phyloP scores from a whole-genome alignment of 2,888 invertebrate species.

The Miltochrista miniata region DNA sequence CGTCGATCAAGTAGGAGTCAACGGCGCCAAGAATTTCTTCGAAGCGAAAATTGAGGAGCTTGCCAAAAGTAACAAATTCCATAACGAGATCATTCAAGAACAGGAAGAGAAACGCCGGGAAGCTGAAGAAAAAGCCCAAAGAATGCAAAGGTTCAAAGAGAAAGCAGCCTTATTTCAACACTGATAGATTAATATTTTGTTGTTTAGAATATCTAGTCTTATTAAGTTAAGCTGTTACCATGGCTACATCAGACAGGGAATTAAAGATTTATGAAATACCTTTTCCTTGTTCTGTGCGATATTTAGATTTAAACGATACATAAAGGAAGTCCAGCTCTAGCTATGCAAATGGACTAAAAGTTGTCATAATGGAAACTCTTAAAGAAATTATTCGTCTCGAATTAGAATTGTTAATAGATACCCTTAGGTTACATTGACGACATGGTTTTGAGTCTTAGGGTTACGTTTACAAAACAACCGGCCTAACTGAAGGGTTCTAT shows the following conservation, averaged over 20 bases:
- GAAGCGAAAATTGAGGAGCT: constrained; percentile 97
- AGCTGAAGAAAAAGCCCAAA: constrained; percentile 91
- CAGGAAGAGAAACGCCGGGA: constrained; percentile 93
- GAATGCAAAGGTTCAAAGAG: constrained; percentile 93
- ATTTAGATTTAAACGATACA: neutral
- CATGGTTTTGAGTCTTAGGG: no score
- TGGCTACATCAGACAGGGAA: constrained; percentile 49
- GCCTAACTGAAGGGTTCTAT: no score
- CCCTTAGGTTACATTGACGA: no score
- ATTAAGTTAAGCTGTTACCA: constrained; percentile 72
- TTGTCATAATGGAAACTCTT: neutral
- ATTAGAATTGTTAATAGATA: no score
- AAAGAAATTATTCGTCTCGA: no score
- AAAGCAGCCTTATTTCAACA: constrained; percentile 92
- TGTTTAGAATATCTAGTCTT: constrained; percentile 64
- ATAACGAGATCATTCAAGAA: constrained; percentile 95
- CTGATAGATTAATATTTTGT: constrained; percentile 43
- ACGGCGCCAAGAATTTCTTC: constrained; percentile 97
- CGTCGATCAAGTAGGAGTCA: constrained; percentile 97
- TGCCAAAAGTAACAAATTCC: constrained; percentile 92
- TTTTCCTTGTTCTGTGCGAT: neutral
- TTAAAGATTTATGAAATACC: constrained; percentile 19
- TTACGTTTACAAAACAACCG: no score
- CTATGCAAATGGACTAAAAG: no score
- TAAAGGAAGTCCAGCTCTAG: no score